phyloP scores from a whole-genome alignment of 2,797 vertebrate species.

The Spondyliosoma cantharus region DNA sequence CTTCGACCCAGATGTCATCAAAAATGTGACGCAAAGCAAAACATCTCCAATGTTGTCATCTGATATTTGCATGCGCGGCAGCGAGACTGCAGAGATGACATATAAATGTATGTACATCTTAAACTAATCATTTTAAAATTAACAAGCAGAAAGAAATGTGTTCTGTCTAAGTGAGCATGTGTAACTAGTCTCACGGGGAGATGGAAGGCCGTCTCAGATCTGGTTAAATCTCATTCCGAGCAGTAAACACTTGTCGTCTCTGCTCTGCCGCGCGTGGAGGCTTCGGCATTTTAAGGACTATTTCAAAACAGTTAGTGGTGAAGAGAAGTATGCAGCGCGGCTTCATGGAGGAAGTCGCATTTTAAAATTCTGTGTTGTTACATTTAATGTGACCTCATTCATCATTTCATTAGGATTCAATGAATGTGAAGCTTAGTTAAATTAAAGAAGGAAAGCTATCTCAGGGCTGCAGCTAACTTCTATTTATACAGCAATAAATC shows the following conservation, averaged over 20 bases:
- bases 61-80: background rate
- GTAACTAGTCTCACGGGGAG: background rate
- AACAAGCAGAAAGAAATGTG: background rate
- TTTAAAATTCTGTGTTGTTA: background rate
- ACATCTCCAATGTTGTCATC: background rate
- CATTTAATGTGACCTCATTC: background rate
- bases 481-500: background rate
- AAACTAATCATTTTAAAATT: slow-evolving; percentile 7
- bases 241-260: background rate
- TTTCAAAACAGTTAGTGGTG: background rate
- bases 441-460: too few species aligned
- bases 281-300: background rate
- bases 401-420: background rate
- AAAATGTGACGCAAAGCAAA: slow-evolving; percentile 6
- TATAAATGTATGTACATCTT: background rate
- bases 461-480: too few species aligned
- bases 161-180: background rate
- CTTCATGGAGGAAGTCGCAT: background rate
- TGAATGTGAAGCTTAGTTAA: background rate
- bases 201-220: background rate
- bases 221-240: background rate
- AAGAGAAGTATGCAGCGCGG: background rate
- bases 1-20: background rate
- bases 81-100: background rate
- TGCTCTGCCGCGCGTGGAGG: background rate